These are phyloP conservation scores for Aphidius gifuensis DNA, from an alignment of 1,140 invertebrate species.

Conservation along the genomic window DNA sequence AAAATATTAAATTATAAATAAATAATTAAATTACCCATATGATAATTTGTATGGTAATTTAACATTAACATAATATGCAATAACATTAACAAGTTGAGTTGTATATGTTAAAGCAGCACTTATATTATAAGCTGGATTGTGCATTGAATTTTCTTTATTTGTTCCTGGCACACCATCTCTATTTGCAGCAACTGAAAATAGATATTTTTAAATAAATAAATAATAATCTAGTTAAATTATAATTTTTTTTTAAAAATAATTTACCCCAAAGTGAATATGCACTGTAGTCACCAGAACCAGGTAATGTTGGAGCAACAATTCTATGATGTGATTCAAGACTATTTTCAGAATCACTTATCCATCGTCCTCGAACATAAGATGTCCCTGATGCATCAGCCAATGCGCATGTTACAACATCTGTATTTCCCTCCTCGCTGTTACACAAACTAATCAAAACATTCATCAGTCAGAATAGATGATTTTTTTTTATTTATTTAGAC, in stretches of 20 bases:
- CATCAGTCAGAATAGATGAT: neutral
- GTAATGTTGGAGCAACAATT: conserved; percentile 73
- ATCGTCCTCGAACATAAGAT: conserved; percentile 70
- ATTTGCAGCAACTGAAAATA: conserved; percentile 60
- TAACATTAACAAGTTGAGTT: conserved; percentile 75
- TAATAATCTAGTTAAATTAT: neutral
- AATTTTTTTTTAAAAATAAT: neutral
- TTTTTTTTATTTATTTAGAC: no score
- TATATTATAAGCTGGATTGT: conserved; percentile 71
- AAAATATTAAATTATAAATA: conserved; percentile 14
- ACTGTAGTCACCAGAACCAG: conserved; percentile 74
- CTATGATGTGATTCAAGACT: conserved; percentile 66
- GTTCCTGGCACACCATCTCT: conserved; percentile 62
- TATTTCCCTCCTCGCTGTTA: conserved; percentile 56
- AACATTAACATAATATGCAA: conserved; percentile 75
- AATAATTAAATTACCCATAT: conserved; percentile 61
- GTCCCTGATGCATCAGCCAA: conserved; percentile 74
- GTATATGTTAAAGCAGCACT: conserved; percentile 77
- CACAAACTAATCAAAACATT: conserved; percentile 37
- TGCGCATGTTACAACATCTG: conserved; percentile 66
- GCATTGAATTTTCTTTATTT: conserved; percentile 56
- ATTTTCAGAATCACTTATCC: conserved; percentile 69
- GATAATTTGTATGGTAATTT: conserved; percentile 71
- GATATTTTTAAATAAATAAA: conserved; percentile 29
- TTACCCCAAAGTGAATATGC: conserved; percentile 72